Evolutionary conservation across 1,140 invertebrate species (phyloP).

Genomic region (Heliconius congener): DNA sequence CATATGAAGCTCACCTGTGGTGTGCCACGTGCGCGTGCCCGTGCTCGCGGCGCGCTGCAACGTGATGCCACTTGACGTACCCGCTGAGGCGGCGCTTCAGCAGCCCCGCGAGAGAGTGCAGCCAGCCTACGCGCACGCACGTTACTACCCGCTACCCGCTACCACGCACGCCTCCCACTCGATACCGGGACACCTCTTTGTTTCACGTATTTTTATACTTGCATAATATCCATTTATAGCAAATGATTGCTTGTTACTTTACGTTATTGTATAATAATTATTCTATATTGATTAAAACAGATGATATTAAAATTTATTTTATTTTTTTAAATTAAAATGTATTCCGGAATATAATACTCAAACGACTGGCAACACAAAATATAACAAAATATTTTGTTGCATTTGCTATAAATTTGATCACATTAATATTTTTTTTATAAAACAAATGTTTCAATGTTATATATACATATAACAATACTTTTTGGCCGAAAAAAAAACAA

Average conservation of each 20-base stretch:
- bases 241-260: too few species aligned
- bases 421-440: too few species aligned
- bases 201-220: conserved; percentile 11
- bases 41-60: conserved; percentile 65
- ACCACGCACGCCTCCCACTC: conserved; percentile 39
- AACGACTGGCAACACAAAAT: not conserved
- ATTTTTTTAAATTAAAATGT: too few species aligned
- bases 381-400: not conserved
- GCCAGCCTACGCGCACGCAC: conserved; percentile 79
- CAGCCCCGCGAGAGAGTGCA: conserved; percentile 84
- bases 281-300: too few species aligned
- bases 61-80: conserved; percentile 87
- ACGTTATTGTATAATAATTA: too few species aligned
- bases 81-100: conserved; percentile 87
- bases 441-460: too few species aligned
- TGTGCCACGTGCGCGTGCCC: conserved; percentile 49
- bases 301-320: too few species aligned
- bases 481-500: conserved; percentile 41
- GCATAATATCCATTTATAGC: not conserved
- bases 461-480: too few species aligned
- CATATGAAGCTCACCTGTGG: conserved; percentile 46
- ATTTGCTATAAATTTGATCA: not conserved
- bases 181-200: conserved; percentile 41
- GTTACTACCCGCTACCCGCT: conserved; percentile 36
- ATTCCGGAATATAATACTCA: too few species aligned